Evolutionary conservation across 1,140 invertebrate genomes (phyloP), one percentile per base, ranked within the genome.

Genomic region (Drosophila hydei): DNA sequence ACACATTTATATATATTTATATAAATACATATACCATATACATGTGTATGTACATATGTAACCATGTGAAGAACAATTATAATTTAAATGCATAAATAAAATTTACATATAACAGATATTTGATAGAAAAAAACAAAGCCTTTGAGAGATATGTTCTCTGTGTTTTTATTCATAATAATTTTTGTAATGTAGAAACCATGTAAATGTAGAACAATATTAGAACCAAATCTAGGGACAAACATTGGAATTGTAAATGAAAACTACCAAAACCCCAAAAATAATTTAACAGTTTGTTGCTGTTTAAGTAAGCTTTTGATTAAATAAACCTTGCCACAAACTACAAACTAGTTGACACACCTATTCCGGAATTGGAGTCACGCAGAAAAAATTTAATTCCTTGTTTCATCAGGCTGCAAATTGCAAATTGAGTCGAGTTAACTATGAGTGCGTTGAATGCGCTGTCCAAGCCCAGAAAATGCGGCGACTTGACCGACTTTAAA

Each of bases 41-140:
- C 60, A 60, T 79, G 77, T 79, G 61, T 74, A 74, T 78, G 70
- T 73, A 68, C 71, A 76, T 81, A 80, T 71, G 78, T 73, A 79
- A 84, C 58, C 58, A 68, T 79, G 75, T 76, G 67, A 75, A 79
- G 48, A 61, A 78, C 74, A 65, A 79, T 81, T 76, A 85, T 76
- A 84, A 85, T 79, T 69, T 70, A 79, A 84, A 59, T 79, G 75
- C 45, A 69, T 77, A 81, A 81, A 80, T 65, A 71, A 71, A 71
- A 71, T 71, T 71, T 71, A 71, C 68, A 80, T 50, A 61, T 59
- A 71, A 62, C 51, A 73, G 50, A 75, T 65, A 62, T 68, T 73
- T 73, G 52, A 54, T 72, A 59, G 43, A 64, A 65, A 55, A 63
- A 33, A 54, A 47, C 11, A 38, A 8, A 33, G 5, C 6, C 38